Evolutionary conservation across 2,888 invertebrate species (phyloP).

Genomic region (Mythimna ferrago): DNA sequence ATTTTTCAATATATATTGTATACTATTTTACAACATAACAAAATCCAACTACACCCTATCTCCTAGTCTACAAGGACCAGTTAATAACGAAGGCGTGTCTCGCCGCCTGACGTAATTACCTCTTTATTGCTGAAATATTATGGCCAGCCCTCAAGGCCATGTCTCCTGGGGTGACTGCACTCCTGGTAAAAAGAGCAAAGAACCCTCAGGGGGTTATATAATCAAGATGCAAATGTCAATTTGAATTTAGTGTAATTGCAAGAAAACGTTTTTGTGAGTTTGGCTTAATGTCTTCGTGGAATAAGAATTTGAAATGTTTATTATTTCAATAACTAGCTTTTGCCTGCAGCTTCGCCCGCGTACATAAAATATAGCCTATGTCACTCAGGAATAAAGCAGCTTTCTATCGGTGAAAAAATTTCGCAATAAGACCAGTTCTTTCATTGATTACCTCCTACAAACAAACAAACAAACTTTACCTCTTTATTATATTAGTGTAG

Average conservation of each 20-base stretch:
- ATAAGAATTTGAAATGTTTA: neutral
- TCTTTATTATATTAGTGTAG: too few relatives aligned
- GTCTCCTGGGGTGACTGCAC: slow-evolving; percentile 53
- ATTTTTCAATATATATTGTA: neutral
- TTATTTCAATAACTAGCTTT: neutral
- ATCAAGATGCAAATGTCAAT: slow-evolving; percentile 52
- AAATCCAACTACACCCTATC: slow-evolving; percentile 4
- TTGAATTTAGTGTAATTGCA: slow-evolving; percentile 36
- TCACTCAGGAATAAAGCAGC: too few relatives aligned
- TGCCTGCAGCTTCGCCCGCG: too few relatives aligned
- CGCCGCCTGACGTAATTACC: slow-evolving; percentile 61
- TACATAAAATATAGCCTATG: too few relatives aligned
- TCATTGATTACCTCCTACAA: too few relatives aligned
- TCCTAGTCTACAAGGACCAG: slow-evolving; percentile 51
- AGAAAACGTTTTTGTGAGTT: slow-evolving; percentile 5
- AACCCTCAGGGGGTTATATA: slow-evolving; percentile 42
- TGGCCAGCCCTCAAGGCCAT: slow-evolving; percentile 51
- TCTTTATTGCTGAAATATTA: slow-evolving; percentile 69
- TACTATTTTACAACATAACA: slow-evolving; percentile 7
- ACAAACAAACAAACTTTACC: too few relatives aligned
- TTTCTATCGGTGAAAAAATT: too few relatives aligned
- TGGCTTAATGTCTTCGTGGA: neutral
- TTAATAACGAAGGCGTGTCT: slow-evolving; percentile 57
- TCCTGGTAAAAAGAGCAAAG: slow-evolving; percentile 52
- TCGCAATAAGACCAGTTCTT: too few relatives aligned